Evolutionary conservation across 2,888 invertebrate species (phyloP).

Genomic region (Cancer borealis): DNA sequence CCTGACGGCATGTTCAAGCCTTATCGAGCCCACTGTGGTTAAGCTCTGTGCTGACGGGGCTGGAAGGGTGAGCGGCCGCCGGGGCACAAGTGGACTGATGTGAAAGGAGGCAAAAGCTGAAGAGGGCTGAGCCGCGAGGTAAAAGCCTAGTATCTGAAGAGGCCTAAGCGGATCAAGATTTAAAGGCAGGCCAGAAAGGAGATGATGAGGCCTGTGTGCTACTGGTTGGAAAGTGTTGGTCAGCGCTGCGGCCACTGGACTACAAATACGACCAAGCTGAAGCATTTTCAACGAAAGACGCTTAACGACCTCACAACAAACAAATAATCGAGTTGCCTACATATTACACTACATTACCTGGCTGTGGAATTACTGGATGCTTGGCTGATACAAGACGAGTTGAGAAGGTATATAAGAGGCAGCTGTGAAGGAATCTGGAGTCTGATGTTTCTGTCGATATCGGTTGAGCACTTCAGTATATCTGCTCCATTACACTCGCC

Average conservation of each 20-base stretch:
- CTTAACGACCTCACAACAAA: no score
- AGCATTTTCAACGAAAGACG: no score
- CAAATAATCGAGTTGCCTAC: no score
- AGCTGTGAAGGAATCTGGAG: neutral
- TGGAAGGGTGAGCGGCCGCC: neutral
- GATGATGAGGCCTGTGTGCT: neutral
- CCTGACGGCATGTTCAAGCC: neutral
- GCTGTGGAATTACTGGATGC: neutral
- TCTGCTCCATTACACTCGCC: slow-evolving; percentile 16
- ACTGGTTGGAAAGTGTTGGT: neutral
- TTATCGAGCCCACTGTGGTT: slow-evolving; percentile 24
- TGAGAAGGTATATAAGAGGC: neutral
- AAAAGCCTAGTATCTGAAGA: slow-evolving; percentile 8
- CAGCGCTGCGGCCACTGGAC: neutral
- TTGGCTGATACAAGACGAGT: neutral
- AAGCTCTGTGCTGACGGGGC: neutral
- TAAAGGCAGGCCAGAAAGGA: slow-evolving; percentile 5
- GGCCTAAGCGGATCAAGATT: neutral
- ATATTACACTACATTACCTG: neutral
- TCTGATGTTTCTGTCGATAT: neutral
- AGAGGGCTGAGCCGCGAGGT: neutral
- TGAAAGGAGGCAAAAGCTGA: neutral
- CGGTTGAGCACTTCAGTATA: neutral
- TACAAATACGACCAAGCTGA: neutral
- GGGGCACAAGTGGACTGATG: slow-evolving; percentile 30